Base-by-base conservation (phyloP, 2,888 invertebrate genomes). In the Eurytoma californica region DNA sequence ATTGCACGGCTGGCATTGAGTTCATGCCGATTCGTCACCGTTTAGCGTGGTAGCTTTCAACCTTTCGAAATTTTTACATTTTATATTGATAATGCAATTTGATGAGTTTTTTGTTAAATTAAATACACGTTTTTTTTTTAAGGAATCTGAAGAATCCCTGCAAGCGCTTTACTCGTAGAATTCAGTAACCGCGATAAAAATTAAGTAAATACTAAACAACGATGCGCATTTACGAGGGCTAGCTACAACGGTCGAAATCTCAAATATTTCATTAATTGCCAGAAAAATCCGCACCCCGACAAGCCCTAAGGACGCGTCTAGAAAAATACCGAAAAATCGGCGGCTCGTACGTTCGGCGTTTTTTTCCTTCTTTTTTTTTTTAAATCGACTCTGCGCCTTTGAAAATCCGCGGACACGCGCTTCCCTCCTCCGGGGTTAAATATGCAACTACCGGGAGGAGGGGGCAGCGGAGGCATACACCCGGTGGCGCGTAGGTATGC, bases 1-100 rank as follows among this genome's bases (percentile, higher is more conserved):
- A 77, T 72, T 79, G 74, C 79, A 81, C 81, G 76, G 82, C 83
- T 83, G 83, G 81, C 82, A 84, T 82, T 83, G 82, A 77, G 75
- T 72, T 75, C n/a, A 2, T n/a, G n/a, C 16, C 53, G 14, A 53
- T 53, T 53, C 16, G n/a, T 53, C 14, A n/a, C 5, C 4, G 53
- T 3, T 53, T 14, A 53, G 14, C 53, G 53, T 0, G 53, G 39
- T 7, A 39, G 4, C 7, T 39, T 39, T n/a, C n/a, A n/a, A n/a
- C n/a, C n/a, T n/a, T n/a, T n/a, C n/a, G n/a, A n/a, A n/a, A n/a
- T n/a, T 39, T 39, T 39, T 39, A 1, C 9, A 39, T 9, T 9
- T 39, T 39, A 39, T 7, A 9, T 39, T 9, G 7, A 9, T 30
- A 30, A 30, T 30, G 7, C 2, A 30, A 30, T 5, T 30, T 3